These are phyloP conservation scores for Aphidius colemani DNA, from an alignment of 2,888 invertebrate genomes.

Conservation along the genomic window DNA sequence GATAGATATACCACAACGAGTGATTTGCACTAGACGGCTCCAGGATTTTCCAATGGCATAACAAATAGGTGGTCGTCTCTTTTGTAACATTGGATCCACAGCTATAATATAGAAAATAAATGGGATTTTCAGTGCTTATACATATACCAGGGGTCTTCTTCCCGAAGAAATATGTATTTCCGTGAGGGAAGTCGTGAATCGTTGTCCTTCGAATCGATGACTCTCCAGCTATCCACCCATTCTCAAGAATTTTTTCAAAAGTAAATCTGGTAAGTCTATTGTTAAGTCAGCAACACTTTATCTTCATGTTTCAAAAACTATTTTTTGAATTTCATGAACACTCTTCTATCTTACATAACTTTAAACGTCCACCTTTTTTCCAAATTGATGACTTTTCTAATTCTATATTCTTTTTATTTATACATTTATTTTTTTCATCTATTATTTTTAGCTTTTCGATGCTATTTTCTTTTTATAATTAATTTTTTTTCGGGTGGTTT, in stretches of 20 bases:
- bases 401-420: neutral
- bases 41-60: conserved; percentile 9
- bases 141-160: neutral
- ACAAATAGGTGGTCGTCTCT: conserved; percentile 11
- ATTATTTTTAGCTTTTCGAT: no score
- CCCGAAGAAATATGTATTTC: conserved; percentile 34
- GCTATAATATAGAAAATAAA: neutral
- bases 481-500: no score
- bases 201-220: conserved; percentile 17
- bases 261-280: conserved; percentile 15
- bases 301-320: conserved; percentile 7
- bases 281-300: conserved; percentile 12
- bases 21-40: conserved; percentile 27
- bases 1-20: neutral
- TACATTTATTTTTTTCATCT: no score
- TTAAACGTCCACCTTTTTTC: conserved; percentile 6
- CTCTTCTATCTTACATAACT: conserved; percentile 3
- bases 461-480: no score
- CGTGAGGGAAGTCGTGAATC: conserved; percentile 37
- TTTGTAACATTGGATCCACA: neutral
- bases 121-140: conserved; percentile 9
- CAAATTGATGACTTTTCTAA: conserved; percentile 11
- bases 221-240: conserved; percentile 11
- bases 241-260: neutral
- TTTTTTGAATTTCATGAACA: conserved; percentile 3